phyloP scores from a whole-genome alignment of 1,140 invertebrate species.

The Penaeus chinensis region DNA sequence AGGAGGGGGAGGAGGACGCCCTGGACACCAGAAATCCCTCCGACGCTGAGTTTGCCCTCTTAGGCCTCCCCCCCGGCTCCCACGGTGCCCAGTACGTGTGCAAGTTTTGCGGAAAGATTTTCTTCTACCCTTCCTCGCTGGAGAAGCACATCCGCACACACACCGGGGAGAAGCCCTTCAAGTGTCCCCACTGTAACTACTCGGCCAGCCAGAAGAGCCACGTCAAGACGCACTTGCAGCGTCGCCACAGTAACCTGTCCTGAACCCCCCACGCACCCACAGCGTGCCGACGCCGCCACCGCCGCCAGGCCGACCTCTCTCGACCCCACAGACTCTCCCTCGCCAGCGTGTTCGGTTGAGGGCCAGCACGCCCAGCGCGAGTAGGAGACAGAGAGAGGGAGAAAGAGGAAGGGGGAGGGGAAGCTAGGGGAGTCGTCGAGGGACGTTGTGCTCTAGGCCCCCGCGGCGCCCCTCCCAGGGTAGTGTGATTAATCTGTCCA shows the following conservation, averaged over 20 bases:
- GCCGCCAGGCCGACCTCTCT: no score
- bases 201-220: constrained; percentile 60
- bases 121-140: constrained; percentile 68
- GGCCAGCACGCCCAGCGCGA: no score
- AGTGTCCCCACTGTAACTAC: constrained; percentile 80
- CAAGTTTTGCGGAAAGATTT: constrained; percentile 55
- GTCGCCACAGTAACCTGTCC: constrained; percentile 19
- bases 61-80: neutral
- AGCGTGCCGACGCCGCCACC: no score
- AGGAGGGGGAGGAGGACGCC: constrained; percentile 28
- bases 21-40: constrained; percentile 34
- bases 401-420: no score
- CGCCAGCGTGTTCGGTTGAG: no score
- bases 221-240: constrained; percentile 51
- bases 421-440: no score
- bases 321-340: no score
- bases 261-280: no score
- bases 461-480: no score
- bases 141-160: constrained; percentile 89
- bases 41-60: constrained; percentile 37
- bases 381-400: no score
- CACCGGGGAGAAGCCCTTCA: constrained; percentile 87
- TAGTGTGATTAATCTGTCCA: no score
- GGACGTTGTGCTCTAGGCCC: no score
- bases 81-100: constrained; percentile 36